A percentile compares a stretch with the other conserved stretches of the same genome.
Conservation (phyloP, 2,113 vertebrate species). For the Sylvilagus bachmani region DNA sequence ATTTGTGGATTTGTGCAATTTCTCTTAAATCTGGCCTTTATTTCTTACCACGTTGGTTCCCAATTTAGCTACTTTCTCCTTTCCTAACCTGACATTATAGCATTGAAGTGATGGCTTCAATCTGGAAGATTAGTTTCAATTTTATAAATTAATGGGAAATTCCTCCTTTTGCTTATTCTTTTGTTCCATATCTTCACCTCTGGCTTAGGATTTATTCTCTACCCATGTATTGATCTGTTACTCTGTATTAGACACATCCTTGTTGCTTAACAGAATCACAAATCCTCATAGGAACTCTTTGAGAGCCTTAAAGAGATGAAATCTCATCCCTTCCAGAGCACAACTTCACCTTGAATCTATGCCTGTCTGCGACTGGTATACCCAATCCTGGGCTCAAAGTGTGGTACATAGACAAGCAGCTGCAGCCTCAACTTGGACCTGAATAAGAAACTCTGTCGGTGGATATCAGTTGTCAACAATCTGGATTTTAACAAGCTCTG, state of each 20-base stretch:
- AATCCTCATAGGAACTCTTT: background rate
- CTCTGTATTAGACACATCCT: background rate
- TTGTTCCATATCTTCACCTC: background rate
- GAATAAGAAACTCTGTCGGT: background rate
- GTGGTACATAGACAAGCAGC: background rate
- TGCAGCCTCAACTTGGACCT: background rate
- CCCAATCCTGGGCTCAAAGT: background rate
- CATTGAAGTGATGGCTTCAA: background rate
- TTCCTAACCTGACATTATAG: background rate
- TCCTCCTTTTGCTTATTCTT: background rate
- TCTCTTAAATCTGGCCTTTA: conserved; percentile 6
- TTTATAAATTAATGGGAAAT: background rate
- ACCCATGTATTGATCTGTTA: background rate
- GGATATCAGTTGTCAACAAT: background rate
- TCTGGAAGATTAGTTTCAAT: background rate
- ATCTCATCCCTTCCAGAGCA: background rate
- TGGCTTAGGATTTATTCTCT: background rate
- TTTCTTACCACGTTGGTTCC: background rate
- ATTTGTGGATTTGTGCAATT: background rate
- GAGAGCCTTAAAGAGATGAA: background rate
- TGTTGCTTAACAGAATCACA: background rate
- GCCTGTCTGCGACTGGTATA: background rate
- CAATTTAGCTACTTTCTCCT: background rate
- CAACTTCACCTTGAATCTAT: background rate
- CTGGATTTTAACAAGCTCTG: background rate